Evolutionary conservation across 2,888 invertebrate genomes (phyloP), one percentile per base, ranked within the genome.

Genomic region (Lasioglossum calceatum): DNA sequence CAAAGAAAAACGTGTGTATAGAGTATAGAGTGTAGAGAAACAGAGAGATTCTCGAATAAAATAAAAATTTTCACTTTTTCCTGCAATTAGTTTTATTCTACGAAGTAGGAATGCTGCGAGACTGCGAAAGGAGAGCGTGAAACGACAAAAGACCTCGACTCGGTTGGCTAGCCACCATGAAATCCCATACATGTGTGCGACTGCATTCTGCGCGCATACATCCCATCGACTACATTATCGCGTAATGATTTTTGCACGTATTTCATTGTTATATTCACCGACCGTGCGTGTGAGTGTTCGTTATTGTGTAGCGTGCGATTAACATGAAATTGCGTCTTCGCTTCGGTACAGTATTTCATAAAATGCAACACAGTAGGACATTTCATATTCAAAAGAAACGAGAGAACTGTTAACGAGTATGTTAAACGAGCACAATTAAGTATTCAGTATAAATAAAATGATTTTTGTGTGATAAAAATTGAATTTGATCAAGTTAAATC

Each of bases 141-240:
- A 87, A 88, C 86, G 89, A 91, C 89, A 90, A 88, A 91, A 93
- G 94, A 90, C 94, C 94, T 94, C 94, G 94, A 93, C 94, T 94
- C 91, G 90, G 93, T 94, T 94, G 94, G 92, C 89, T 94, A 94
- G 91, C 92, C 92, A 94, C 92, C 94, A 93, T 94, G 93, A 94
- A 93, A 91, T 92, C 89, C 64, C 80, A 78, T 74, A 80, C 77
- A 32, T 73, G 80, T 74, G 12, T 72, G 32, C 58, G 75, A 77
- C 71, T 79, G 50, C 75, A 70, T 82, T 77, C 71, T 79, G 76
- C 79, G 78, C 74, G 74, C 82, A 47, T 39, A 50, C 61, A 81
- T 79, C 72, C 61, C 78, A 77, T 77, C 74, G 70, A 58, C 71
- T 44, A 44, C 39, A 77, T 82, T 76, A 82, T 73, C 80, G 76